These are phyloP conservation scores for Melanotaenia duboulayi DNA, from an alignment of 2,113 vertebrate genomes.

Conservation along the genomic window DNA sequence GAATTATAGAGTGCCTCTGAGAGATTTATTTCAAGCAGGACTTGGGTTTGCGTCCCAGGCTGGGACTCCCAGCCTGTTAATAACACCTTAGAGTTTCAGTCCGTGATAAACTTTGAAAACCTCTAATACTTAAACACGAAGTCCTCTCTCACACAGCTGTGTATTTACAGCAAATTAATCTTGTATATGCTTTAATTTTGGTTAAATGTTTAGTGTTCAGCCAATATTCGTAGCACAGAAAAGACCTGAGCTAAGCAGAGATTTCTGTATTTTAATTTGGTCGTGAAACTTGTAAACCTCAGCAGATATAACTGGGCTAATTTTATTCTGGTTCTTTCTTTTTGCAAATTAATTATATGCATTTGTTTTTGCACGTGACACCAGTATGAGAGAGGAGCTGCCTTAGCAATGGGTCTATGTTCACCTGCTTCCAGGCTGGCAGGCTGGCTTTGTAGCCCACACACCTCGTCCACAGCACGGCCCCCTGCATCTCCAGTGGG, in stretches of 20 bases:
- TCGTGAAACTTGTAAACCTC: constrained; percentile 45
- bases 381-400: background rate
- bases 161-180: constrained; percentile 33
- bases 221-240: background rate
- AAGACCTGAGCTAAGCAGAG: constrained; percentile 39
- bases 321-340: constrained; percentile 44
- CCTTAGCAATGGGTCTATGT: constrained; percentile 2
- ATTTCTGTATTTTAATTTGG: constrained; percentile 39
- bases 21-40: constrained; percentile 67
- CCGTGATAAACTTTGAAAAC: constrained; percentile 52
- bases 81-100: constrained; percentile 59
- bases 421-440: constrained; percentile 20
- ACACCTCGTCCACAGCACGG: constrained; percentile 62
- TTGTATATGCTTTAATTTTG: constrained; percentile 42
- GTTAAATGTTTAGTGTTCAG: constrained; percentile 43
- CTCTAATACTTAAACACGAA: constrained; percentile 50
- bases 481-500: constrained; percentile 53
- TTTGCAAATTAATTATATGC: constrained; percentile 41
- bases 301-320: constrained; percentile 64
- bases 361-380: constrained; percentile 48
- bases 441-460: constrained; percentile 66
- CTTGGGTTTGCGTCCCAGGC: constrained; percentile 57
- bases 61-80: constrained; percentile 56
- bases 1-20: constrained; percentile 61
- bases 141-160: background rate